These are phyloP conservation scores for Noctua janthina DNA, from an alignment of 2,888 invertebrate genomes.

Conservation along the genomic window DNA sequence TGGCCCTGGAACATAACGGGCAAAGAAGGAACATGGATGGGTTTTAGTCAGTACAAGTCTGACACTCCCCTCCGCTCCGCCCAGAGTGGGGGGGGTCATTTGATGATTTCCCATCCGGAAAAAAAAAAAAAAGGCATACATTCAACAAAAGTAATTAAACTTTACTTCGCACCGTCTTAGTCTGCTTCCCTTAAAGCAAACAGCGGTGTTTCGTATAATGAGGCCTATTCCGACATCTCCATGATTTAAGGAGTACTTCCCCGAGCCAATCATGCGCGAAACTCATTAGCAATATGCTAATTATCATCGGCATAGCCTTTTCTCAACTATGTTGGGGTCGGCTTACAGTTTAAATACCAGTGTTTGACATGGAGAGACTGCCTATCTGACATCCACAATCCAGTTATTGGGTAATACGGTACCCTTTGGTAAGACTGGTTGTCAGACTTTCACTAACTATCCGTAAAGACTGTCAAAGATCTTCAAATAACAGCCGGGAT, in stretches of 20 bases:
- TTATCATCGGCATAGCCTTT: not conserved
- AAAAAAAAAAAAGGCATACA: constrained; percentile 8
- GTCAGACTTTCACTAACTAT: not conserved
- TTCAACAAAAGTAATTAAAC: constrained; percentile 47
- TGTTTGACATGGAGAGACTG: not conserved
- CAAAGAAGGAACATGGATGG: too few species aligned
- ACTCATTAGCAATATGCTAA: constrained; percentile 35
- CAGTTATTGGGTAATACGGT: not conserved
- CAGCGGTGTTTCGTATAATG: constrained; percentile 38
- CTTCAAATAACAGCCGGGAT: not conserved
- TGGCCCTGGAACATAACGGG: too few species aligned
- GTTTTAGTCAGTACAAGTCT: too few species aligned
- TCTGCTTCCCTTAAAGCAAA: constrained; percentile 24
- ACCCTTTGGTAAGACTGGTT: not conserved
- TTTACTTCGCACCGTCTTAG: constrained; percentile 22
- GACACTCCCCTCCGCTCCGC: too few species aligned
- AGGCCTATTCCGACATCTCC: constrained; percentile 25
- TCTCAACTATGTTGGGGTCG: not conserved
- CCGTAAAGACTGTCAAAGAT: not conserved
- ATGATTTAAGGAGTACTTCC: constrained; percentile 30
- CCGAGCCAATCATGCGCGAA: constrained; percentile 30
- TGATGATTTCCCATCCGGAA: too few species aligned
- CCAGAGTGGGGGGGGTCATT: too few species aligned
- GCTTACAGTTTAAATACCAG: not conserved
- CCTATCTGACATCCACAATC: not conserved